Base-by-base conservation (phyloP, 2,888 invertebrate species). In the Terebella lapidaria region DNA sequence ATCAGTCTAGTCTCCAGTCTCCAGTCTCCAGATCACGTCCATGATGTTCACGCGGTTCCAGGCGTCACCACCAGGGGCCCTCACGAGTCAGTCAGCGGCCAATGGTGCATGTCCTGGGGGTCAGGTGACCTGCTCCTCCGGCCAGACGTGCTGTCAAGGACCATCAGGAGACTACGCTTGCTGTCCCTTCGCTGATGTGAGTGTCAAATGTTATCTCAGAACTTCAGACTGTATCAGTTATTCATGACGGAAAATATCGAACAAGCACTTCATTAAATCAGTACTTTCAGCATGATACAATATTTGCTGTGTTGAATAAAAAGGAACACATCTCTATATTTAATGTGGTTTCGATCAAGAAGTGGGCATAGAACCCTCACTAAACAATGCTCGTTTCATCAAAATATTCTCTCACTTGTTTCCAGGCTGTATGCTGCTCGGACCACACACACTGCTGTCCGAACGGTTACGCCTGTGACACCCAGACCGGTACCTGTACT, bases 371-470 rank as follows among this genome's bases (percentile, higher is more conserved):
- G n/a, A n/a, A n/a, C n/a, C n/a, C n/a, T n/a, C n/a, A n/a, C n/a
- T n/a, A n/a, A n/a, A n/a, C n/a, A n/a, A n/a, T n/a, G n/a, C n/a
- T n/a, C n/a, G n/a, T n/a, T n/a, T n/a, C n/a, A n/a, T n/a, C n/a
- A n/a, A n/a, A n/a, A n/a, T n/a, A n/a, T n/a, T n/a, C n/a, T n/a
- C n/a, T n/a, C n/a, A n/a, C 62, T 35, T 15, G 10, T 15, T 35
- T 45, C 5, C 57, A 64, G 64, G 64, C 64, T 24, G 58, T 60
- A 45, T 64, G 64, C 51, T 64, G 78, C 64, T 54, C 54, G 10
- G 77, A 77, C 59, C 59, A 68, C 15, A 25, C 65, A 2, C 74
- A 77, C 58, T 78, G 78, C 62, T 78, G 76, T 64, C 71, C 70
- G 0, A 49, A 67, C 54, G 69, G 72, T 24, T 66, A 72, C 62